phyloP scores from a whole-genome alignment of 1,140 invertebrate species.

The Drosophila sucinea region DNA sequence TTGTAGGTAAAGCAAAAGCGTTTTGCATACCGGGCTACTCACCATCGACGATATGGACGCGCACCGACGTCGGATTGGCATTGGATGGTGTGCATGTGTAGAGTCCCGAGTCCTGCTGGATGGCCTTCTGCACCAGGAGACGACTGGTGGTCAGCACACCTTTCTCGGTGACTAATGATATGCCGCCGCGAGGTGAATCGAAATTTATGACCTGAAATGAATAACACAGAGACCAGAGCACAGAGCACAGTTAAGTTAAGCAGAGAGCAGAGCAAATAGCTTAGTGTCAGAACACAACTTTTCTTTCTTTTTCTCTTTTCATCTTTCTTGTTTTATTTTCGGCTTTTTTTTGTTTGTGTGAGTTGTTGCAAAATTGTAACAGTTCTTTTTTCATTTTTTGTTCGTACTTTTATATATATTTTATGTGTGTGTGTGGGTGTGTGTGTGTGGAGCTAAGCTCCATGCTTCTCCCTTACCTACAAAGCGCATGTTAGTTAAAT shows the following conservation, averaged over 20 bases:
- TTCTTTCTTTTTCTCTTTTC: not conserved
- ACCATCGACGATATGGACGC: slow-evolving; percentile 93
- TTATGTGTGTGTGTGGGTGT: slow-evolving; percentile 6
- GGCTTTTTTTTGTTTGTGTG: not conserved
- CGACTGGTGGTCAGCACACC: slow-evolving; percentile 90
- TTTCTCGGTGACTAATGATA: slow-evolving; percentile 91
- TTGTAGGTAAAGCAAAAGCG: slow-evolving; percentile 46
- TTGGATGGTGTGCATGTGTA: slow-evolving; percentile 92
- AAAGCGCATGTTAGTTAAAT: slow-evolving; percentile 65
- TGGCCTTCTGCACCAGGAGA: slow-evolving; percentile 91
- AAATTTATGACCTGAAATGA: slow-evolving; percentile 89
- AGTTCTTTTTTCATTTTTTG: slow-evolving; percentile 10
- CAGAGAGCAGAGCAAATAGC: slow-evolving; percentile 36
- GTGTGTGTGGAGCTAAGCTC: not conserved
- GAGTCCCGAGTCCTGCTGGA: slow-evolving; percentile 88
- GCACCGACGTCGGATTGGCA: slow-evolving; percentile 88
- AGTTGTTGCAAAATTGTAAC: slow-evolving; percentile 24
- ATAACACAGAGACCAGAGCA: slow-evolving; percentile 37
- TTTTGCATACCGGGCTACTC: slow-evolving; percentile 83
- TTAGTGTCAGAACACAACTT: slow-evolving; percentile 55
- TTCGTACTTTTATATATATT: not conserved
- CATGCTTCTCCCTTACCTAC: slow-evolving; percentile 5
- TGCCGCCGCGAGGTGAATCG: slow-evolving; percentile 90
- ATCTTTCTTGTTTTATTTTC: not conserved
- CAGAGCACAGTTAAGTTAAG: slow-evolving; percentile 5